Percentiles rank a stretch among this genome's conserved stretches.
Conservation (phyloP, 1,140 invertebrate species). For the Tetragnatha versicolor region DNA sequence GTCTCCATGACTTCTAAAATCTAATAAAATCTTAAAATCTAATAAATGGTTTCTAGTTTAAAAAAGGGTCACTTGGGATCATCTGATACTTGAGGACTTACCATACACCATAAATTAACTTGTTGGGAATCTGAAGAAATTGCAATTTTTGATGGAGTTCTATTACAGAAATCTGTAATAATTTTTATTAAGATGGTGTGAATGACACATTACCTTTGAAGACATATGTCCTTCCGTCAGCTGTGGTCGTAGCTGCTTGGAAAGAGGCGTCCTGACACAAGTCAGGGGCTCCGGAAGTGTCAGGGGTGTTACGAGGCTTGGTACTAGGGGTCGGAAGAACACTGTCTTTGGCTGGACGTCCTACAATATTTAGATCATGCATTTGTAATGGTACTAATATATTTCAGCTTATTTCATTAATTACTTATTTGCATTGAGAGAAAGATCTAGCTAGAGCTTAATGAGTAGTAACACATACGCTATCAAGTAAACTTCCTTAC, state of each 20-base stretch:
- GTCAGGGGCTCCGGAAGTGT: slow-evolving; percentile 67
- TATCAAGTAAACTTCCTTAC: slow-evolving; percentile 63
- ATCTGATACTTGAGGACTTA: no score
- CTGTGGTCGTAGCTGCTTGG: slow-evolving; percentile 83
- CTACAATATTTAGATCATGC: background rate
- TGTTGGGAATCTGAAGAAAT: no score
- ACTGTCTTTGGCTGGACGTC: slow-evolving; percentile 8
- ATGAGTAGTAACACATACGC: background rate
- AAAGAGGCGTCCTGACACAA: slow-evolving; percentile 81
- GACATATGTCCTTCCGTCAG: slow-evolving; percentile 78
- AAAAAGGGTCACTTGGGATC: background rate
- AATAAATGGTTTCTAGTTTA: background rate
- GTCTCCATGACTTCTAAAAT: background rate
- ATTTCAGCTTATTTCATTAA: background rate
- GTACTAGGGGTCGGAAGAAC: background rate
- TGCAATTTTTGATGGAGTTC: no score
- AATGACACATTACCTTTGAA: slow-evolving; percentile 79
- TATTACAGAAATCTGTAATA: no score
- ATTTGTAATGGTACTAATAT: background rate
- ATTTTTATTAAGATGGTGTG: no score
- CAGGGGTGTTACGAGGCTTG: slow-evolving; percentile 24
- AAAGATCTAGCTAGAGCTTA: background rate
- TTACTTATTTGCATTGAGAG: background rate
- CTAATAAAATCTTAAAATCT: background rate
- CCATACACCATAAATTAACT: no score